Conservation (phyloP, 2,797 vertebrate genomes). For the Psittacula echo region DNA sequence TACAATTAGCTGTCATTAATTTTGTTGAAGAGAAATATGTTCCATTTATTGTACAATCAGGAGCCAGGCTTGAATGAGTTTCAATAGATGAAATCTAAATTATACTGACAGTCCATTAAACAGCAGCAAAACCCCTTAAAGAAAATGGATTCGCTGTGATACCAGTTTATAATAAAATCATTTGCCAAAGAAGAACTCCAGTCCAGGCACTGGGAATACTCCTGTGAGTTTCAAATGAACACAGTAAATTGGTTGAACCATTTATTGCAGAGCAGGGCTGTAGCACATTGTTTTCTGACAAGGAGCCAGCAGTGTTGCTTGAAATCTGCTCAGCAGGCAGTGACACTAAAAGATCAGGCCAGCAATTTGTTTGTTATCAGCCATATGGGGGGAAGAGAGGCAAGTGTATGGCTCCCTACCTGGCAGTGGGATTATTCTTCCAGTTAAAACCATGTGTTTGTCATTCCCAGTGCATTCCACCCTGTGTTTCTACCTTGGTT, state of each 20-base stretch:
- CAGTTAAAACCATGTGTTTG: not conserved
- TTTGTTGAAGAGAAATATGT: slow-evolving; percentile 82
- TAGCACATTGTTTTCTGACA: slow-evolving; percentile 45
- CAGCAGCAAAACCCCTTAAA: slow-evolving; percentile 74
- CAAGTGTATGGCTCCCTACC: not conserved
- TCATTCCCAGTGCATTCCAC: not conserved
- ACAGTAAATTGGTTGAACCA: slow-evolving; percentile 64
- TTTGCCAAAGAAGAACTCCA: slow-evolving; percentile 72
- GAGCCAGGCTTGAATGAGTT: slow-evolving; percentile 79
- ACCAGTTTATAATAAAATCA: slow-evolving; percentile 77
- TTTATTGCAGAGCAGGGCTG: slow-evolving; percentile 58
- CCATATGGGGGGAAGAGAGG: slow-evolving; percentile 4
- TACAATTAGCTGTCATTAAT: slow-evolving; percentile 84
- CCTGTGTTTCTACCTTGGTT: not conserved
- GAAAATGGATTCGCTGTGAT: slow-evolving; percentile 80
- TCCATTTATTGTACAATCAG: slow-evolving; percentile 82
- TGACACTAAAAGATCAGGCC: slow-evolving; percentile 35
- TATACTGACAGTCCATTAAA: slow-evolving; percentile 84
- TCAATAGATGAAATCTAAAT: slow-evolving; percentile 85
- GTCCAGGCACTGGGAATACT: slow-evolving; percentile 48
- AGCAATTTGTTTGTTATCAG: slow-evolving; percentile 67
- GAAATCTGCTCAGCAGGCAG: slow-evolving; percentile 61
- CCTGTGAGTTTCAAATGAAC: slow-evolving; percentile 61
- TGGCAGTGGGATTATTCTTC: not conserved
- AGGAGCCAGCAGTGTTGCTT: slow-evolving; percentile 55